Percentiles rank a stretch among this genome's conserved stretches.
Evolutionary conservation across 2,797 vertebrate genomes (phyloP).

Genomic region (Chloroceryle inda): DNA sequence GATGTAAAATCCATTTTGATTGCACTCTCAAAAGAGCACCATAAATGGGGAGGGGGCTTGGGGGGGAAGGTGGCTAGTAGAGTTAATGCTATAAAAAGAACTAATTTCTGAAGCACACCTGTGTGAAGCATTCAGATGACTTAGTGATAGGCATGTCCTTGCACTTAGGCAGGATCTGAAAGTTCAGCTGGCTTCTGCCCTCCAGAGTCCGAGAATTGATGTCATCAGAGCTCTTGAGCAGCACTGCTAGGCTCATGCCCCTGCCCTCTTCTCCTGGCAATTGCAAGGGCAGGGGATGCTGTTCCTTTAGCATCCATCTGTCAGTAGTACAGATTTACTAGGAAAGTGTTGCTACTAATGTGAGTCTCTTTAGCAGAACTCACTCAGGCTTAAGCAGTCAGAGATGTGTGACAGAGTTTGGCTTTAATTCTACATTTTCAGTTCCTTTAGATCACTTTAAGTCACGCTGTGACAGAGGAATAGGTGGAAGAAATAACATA

Average conservation of each 20-base stretch:
- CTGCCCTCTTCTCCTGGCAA: neutral
- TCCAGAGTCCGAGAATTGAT: fast-evolving
- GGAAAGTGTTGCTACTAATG: fast-evolving
- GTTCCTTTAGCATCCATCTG: neutral
- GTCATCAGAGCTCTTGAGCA: fast-evolving
- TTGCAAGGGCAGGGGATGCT: neutral
- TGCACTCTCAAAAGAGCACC: neutral
- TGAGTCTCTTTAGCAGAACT: neutral
- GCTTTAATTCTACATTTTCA: neutral
- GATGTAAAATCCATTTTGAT: neutral
- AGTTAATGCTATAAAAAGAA: neutral
- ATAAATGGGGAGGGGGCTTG: too few species aligned
- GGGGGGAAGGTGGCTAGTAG: neutral
- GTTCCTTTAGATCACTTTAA: neutral
- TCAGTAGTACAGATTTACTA: too few species aligned
- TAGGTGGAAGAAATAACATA: neutral
- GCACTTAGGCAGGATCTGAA: neutral
- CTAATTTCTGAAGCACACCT: neutral
- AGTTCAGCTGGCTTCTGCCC: neutral
- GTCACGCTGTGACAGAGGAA: neutral
- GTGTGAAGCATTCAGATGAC: neutral
- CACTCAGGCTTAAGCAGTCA: neutral
- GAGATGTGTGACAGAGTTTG: neutral
- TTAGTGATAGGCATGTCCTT: neutral
- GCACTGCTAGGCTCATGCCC: fast-evolving